Evolutionary conservation across 2,797 vertebrate species (phyloP).

Genomic region (Microctenopoma lineatum): DNA sequence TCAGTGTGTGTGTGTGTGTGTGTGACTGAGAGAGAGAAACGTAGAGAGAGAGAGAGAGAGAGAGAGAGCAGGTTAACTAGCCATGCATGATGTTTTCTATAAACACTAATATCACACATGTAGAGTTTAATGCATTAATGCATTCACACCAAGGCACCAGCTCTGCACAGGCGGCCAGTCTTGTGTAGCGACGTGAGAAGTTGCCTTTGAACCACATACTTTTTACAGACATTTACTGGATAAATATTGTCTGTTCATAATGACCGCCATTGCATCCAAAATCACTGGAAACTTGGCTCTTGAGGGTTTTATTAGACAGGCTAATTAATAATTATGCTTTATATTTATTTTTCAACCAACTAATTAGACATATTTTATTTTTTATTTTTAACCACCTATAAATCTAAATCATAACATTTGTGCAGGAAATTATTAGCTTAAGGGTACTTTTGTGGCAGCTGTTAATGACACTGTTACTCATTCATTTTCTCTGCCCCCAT

Average conservation of each 20-base stretch:
- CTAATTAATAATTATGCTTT: background rate
- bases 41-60: too few relatives aligned
- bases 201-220: conserved; percentile 26
- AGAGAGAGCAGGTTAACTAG: background rate
- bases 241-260: conserved; percentile 11
- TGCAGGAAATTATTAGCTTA: conserved; percentile 12
- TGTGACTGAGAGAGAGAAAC: too few relatives aligned
- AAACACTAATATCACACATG: conserved; percentile 20
- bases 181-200: conserved; percentile 15
- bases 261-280: background rate
- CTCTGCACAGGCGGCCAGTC: conserved; percentile 10
- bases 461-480: conserved; percentile 33
- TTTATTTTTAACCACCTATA: conserved; percentile 4
- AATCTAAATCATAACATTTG: conserved; percentile 19
- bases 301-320: too few relatives aligned
- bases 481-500: conserved; percentile 30
- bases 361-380: background rate
- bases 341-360: background rate
- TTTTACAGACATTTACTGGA: conserved; percentile 15
- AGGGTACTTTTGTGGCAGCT: conserved; percentile 27
- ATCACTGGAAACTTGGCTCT: background rate
- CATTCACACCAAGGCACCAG: conserved; percentile 11
- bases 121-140: conserved; percentile 7
- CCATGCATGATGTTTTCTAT: conserved; percentile 4
- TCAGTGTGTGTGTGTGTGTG: too few relatives aligned